Evolutionary conservation across 2,113 vertebrate genomes (phyloP).

Genomic region (Carassius carassius): DNA sequence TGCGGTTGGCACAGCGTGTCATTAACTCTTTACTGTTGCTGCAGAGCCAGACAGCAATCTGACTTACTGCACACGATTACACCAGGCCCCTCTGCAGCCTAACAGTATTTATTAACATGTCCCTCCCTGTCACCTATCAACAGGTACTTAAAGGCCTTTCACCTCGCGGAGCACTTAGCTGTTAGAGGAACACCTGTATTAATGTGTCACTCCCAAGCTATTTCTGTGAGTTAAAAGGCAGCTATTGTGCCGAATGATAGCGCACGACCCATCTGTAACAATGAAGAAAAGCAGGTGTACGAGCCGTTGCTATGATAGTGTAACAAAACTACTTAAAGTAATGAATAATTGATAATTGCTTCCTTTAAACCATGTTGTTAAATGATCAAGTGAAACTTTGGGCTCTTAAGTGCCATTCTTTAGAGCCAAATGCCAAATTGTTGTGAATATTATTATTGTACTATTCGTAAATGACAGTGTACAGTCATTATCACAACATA

Average conservation of each 20-base stretch:
- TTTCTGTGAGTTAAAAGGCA: conserved; percentile 54
- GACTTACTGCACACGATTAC: conserved; percentile 49
- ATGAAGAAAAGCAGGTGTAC: conserved; percentile 39
- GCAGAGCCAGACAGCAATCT: conserved; percentile 59
- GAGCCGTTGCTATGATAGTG: conserved; percentile 21
- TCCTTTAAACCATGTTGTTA: conserved; percentile 6
- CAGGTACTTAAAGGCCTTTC: conserved; percentile 57
- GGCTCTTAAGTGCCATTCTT: not conserved
- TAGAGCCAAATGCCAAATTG: not conserved
- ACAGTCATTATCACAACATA: too few relatives aligned
- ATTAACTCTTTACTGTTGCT: conserved; percentile 62
- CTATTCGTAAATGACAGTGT: not conserved
- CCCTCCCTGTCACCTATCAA: conserved; percentile 56
- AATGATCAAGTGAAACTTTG: not conserved
- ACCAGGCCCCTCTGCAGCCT: conserved; percentile 34
- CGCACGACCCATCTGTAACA: conserved; percentile 19
- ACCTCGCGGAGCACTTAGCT: conserved; percentile 44
- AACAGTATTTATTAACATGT: conserved; percentile 60
- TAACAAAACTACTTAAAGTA: conserved; percentile 15
- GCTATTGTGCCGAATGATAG: conserved; percentile 44
- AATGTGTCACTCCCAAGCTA: conserved; percentile 53
- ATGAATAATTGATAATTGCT: conserved; percentile 32
- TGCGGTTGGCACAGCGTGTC: conserved; percentile 58
- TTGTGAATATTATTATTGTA: conserved; percentile 10
- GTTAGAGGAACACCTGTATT: conserved; percentile 53